These are phyloP conservation scores for Cartodere bifasciata DNA, from an alignment of 2,888 invertebrate species.

Conservation along the genomic window DNA sequence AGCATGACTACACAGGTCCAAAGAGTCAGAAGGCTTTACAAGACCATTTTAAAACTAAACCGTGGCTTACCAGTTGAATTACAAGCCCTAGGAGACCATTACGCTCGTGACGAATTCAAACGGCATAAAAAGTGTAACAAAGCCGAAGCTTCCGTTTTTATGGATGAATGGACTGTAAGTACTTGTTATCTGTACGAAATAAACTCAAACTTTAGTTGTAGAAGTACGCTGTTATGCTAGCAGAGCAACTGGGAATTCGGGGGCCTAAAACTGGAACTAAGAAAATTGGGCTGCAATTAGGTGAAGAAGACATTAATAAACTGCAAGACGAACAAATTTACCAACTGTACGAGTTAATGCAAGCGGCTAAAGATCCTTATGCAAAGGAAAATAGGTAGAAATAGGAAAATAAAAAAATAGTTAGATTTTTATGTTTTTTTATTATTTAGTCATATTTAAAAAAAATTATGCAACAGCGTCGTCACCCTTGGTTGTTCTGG, in stretches of 20 bases:
- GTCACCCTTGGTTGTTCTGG: constrained; percentile 89
- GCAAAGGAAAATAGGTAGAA: no score
- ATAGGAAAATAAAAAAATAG: neutral
- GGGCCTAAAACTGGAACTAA: constrained; percentile 42
- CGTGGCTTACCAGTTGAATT: constrained; percentile 44
- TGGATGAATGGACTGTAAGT: constrained; percentile 80
- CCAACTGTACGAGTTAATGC: constrained; percentile 72
- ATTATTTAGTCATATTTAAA: neutral
- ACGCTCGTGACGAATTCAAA: constrained; percentile 61
- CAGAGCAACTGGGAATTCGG: constrained; percentile 49
- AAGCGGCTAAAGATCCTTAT: constrained; percentile 54
- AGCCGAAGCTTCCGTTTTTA: constrained; percentile 60
- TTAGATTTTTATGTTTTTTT: neutral
- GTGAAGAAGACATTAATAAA: constrained; percentile 48
- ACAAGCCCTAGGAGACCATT: constrained; percentile 43
- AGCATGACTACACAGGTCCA: constrained; percentile 35
- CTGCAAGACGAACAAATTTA: constrained; percentile 73
- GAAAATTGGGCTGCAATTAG: constrained; percentile 50
- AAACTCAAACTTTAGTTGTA: constrained; percentile 31
- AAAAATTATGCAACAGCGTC: constrained; percentile 59
- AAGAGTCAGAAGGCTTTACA: constrained; percentile 43
- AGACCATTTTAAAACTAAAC: constrained; percentile 47
- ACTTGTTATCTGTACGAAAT: constrained; percentile 19
- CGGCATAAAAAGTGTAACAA: constrained; percentile 63
- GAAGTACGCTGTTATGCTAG: constrained; percentile 65